Percentiles rank a stretch among this genome's conserved stretches.
These are phyloP conservation scores for Bombus balteatus DNA, from an alignment of 1,140 invertebrate genomes.

Conservation along the genomic window DNA sequence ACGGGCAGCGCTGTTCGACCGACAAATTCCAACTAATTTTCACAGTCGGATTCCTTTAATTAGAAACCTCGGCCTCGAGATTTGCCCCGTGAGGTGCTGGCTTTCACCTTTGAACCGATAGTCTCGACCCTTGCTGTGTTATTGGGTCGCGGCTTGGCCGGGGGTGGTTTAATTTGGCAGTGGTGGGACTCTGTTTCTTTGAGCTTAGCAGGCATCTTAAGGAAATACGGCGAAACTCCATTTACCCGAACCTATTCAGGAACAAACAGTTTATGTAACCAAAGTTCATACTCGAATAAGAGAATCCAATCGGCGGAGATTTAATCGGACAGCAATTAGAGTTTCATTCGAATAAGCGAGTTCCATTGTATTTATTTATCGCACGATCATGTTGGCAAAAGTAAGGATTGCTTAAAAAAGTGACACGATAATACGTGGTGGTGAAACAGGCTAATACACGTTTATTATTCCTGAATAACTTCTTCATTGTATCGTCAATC, in stretches of 20 bases:
- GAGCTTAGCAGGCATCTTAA: not conserved
- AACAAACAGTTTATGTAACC: not conserved
- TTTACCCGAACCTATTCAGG: not conserved
- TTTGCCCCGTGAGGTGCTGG: conserved; percentile 46
- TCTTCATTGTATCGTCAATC: not conserved
- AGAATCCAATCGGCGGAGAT: not conserved
- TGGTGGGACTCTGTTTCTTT: not conserved
- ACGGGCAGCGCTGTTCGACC: conserved; percentile 54
- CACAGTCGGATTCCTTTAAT: conserved; percentile 76
- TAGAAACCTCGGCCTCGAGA: conserved; percentile 73
- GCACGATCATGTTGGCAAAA: no score
- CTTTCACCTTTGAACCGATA: conserved; percentile 22
- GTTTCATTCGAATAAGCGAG: not conserved
- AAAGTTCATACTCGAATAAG: not conserved
- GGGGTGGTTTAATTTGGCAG: not conserved
- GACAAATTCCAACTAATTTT: conserved; percentile 78
- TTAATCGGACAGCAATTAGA: not conserved
- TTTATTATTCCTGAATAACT: no score
- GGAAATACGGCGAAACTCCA: no score
- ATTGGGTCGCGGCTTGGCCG: conserved; percentile 6
- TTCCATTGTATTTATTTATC: not conserved
- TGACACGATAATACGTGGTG: no score
- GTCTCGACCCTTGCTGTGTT: conserved; percentile 6
- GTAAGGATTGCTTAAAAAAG: not conserved
- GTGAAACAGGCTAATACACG: no score